A percentile compares a stretch with the other conserved stretches of the same genome.
Evolutionary conservation across 2,797 vertebrate genomes (phyloP).

Genomic region (Sebastes paucispinis): DNA sequence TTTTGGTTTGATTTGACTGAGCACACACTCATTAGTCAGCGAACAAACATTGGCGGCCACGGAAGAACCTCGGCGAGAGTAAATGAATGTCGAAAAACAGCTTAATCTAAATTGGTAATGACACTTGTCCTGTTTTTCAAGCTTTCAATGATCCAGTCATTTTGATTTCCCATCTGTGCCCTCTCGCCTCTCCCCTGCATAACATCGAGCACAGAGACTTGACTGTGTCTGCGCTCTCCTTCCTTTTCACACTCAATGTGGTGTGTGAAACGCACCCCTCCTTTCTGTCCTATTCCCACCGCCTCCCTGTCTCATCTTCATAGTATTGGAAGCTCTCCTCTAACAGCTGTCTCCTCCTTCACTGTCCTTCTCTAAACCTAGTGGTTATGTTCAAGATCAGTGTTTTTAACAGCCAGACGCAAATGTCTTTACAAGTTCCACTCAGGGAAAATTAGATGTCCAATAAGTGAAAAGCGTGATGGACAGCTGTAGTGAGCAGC

Average conservation of each 20-base stretch:
- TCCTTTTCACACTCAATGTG: slow-evolving; percentile 83
- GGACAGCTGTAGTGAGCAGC: background rate
- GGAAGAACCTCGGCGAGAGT: slow-evolving; percentile 10
- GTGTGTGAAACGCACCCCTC: slow-evolving; percentile 78
- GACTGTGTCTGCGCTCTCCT: slow-evolving; percentile 64
- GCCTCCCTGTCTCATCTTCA: slow-evolving; percentile 64
- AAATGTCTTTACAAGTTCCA: background rate
- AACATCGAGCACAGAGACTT: slow-evolving; percentile 65
- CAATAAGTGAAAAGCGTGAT: background rate
- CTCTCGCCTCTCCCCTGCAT: slow-evolving; percentile 73
- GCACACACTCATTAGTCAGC: slow-evolving; percentile 19
- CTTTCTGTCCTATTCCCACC: slow-evolving; percentile 57
- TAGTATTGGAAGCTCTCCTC: slow-evolving; percentile 74
- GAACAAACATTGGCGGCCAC: slow-evolving; percentile 9
- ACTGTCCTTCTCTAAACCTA: slow-evolving; percentile 25
- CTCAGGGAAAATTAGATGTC: background rate
- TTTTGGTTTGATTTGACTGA: slow-evolving; percentile 43
- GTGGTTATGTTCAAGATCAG: slow-evolving; percentile 21
- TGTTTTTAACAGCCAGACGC: background rate
- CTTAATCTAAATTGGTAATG: slow-evolving; percentile 76
- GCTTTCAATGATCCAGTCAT: slow-evolving; percentile 72
- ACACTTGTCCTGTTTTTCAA: slow-evolving; percentile 69
- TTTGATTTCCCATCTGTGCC: slow-evolving; percentile 83
- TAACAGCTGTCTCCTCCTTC: slow-evolving; percentile 76
- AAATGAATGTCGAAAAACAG: slow-evolving; percentile 57